These are phyloP conservation scores for Calephelis perditalis DNA, from an alignment of 2,888 invertebrate genomes.

Conservation along the genomic window DNA sequence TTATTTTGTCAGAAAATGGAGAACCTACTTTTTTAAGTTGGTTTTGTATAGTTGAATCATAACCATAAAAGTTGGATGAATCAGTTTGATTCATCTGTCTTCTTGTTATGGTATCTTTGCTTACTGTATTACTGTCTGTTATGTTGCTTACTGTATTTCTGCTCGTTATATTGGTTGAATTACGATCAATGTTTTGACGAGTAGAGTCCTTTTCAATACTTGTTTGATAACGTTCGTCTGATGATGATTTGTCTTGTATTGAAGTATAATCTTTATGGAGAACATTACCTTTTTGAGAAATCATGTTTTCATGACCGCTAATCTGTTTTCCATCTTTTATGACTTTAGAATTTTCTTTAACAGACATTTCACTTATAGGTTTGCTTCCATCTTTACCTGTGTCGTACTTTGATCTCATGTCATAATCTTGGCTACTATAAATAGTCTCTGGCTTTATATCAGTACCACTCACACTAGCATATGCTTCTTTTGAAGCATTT, in stretches of 20 bases:
- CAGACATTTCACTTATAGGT: conserved; percentile 56
- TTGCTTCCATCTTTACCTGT: conserved; percentile 72
- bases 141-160: conserved; percentile 10
- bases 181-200: conserved; percentile 6
- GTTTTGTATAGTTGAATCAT: conserved; percentile 63
- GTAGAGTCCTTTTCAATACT: conserved; percentile 12
- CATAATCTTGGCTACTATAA: conserved; percentile 71
- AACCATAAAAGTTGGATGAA: conserved; percentile 68
- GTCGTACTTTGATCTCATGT: conserved; percentile 76
- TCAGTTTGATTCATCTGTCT: conserved; percentile 57
- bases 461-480: conserved; percentile 75
- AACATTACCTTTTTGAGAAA: conserved; percentile 60
- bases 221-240: conserved; percentile 23
- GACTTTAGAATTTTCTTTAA: conserved; percentile 60
- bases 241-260: conserved; percentile 45
- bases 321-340: conserved; percentile 64
- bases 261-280: conserved; percentile 54
- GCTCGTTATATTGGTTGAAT: conserved; percentile 13
- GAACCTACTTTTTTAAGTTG: conserved; percentile 67
- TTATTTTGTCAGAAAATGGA: too few relatives aligned
- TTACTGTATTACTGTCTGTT: conserved; percentile 17
- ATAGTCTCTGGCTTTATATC: conserved; percentile 77
- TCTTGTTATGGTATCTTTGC: conserved; percentile 34
- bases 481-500: conserved; percentile 68
- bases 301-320: conserved; percentile 55